These are phyloP conservation scores for Engystomops pustulosus DNA, from an alignment of 2,113 vertebrate species.

Conservation along the genomic window DNA sequence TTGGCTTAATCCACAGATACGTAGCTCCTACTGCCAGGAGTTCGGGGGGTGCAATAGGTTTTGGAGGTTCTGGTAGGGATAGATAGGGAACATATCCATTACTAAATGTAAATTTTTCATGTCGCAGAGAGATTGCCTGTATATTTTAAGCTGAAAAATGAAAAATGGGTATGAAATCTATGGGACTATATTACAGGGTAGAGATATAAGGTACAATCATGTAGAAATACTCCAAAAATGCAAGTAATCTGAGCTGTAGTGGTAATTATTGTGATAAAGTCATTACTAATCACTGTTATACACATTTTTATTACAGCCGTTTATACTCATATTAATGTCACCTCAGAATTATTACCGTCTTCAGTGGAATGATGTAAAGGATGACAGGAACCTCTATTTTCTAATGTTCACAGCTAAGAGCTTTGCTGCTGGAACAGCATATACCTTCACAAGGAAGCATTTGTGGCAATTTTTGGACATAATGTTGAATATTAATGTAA, in stretches of 20 bases:
- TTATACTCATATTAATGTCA: no score
- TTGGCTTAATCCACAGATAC: conserved; percentile 97
- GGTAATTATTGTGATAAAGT: background rate
- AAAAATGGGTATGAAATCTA: background rate
- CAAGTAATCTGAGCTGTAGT: no score
- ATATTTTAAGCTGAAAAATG: background rate
- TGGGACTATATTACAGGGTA: background rate
- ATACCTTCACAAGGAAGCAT: no score
- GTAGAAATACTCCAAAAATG: no score
- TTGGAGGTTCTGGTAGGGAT: conserved; percentile 85
- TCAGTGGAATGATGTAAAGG: background rate
- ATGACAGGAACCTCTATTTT: no score
- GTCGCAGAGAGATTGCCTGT: no score
- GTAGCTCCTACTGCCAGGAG: conserved; percentile 93
- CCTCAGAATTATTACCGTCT: no score
- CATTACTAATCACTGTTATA: background rate
- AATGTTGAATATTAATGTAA: no score
- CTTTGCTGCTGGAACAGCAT: no score
- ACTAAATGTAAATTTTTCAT: no score
- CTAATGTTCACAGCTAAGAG: no score
- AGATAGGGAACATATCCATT: background rate
- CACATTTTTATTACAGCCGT: background rate
- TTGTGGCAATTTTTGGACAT: no score
- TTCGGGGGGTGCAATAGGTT: conserved; percentile 92
- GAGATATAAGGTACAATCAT: background rate